Conservation (phyloP, 2,113 vertebrate species). For the Haemorhous mexicanus region DNA sequence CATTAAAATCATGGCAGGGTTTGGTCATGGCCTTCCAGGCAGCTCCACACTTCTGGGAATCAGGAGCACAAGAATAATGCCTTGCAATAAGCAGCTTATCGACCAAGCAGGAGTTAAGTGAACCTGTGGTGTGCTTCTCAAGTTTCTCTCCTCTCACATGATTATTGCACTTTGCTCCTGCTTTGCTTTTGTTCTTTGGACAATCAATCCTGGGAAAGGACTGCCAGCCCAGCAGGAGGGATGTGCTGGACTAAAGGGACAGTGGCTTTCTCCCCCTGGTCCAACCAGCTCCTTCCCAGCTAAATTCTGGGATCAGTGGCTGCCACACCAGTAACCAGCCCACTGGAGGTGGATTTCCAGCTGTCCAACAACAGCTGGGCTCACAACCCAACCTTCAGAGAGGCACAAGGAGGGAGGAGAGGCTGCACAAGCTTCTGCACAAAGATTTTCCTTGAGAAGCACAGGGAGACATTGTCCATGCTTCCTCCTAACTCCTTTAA, state of each 20-base stretch:
- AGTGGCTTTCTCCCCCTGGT: neutral
- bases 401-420: neutral
- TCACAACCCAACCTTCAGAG: neutral
- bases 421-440: neutral
- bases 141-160: neutral
- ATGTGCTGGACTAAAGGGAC: neutral
- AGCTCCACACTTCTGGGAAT: constrained; percentile 34
- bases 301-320: accelerated
- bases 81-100: constrained; percentile 55
- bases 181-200: constrained; percentile 8
- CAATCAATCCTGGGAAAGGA: neutral
- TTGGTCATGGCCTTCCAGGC: constrained; percentile 8
- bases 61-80: constrained; percentile 48
- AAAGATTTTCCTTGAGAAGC: neutral
- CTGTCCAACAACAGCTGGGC: neutral
- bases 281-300: neutral
- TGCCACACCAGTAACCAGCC: neutral
- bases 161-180: neutral
- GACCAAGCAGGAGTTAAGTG: constrained; percentile 48
- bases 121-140: constrained; percentile 39
- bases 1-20: constrained; percentile 6
- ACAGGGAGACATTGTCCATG: neutral
- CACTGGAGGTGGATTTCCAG: neutral
- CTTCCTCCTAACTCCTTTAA: neutral
- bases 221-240: neutral